Conservation (phyloP, 2,113 vertebrate genomes). For the Esox niger region DNA sequence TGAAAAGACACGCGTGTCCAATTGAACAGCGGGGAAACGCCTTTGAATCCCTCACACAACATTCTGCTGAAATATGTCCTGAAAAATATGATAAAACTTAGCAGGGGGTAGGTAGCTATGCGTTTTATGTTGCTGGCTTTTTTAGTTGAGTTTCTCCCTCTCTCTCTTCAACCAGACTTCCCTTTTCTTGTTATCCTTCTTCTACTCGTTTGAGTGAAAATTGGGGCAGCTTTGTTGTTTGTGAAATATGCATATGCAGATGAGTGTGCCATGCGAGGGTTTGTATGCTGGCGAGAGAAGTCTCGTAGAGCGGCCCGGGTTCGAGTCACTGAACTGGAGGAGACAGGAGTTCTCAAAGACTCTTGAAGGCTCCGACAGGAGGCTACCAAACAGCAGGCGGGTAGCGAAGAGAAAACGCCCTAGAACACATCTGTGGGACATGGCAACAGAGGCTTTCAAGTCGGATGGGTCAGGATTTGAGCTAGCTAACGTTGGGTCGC, state of each 20-base stretch:
- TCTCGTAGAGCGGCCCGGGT: background rate
- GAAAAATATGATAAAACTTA: background rate
- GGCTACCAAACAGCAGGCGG: no score
- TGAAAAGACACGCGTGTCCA: constrained; percentile 1
- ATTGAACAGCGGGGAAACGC: background rate
- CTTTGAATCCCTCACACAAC: constrained; percentile 1
- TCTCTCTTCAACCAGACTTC: background rate
- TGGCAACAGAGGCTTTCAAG: no score
- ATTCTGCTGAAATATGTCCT: constrained; percentile 8
- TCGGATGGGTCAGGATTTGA: no score
- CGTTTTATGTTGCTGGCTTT: no score
- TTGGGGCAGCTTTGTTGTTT: background rate
- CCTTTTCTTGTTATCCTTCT: background rate
- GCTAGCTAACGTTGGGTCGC: no score
- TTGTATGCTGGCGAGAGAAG: background rate
- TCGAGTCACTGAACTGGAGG: background rate
- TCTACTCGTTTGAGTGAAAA: background rate
- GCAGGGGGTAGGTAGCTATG: no score
- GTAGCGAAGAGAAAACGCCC: no score
- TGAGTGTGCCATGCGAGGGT: background rate
- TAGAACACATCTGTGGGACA: no score
- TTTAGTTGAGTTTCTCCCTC: no score
- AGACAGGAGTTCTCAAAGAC: background rate
- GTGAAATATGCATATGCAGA: no score
- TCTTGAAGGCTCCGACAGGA: no score